Evolutionary conservation across 2,797 vertebrate genomes (phyloP).

Genomic region (Notoglanidium macrostoma): DNA sequence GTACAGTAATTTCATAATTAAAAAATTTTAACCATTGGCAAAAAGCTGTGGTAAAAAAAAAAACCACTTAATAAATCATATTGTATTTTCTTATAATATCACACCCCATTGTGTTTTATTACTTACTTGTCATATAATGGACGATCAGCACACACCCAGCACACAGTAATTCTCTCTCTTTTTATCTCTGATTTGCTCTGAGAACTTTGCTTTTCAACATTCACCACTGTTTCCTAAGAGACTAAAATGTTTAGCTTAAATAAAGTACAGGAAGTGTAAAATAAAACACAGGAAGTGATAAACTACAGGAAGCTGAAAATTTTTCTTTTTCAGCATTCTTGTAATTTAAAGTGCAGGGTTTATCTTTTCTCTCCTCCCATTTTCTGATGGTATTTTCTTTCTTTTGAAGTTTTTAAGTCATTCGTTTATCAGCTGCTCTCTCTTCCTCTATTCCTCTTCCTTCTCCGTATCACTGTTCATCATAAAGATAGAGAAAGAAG

Average conservation of each 20-base stretch:
- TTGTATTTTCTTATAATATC: not conserved
- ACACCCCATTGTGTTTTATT: not conserved
- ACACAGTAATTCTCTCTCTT: not conserved
- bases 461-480: not conserved
- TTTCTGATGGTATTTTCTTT: not conserved
- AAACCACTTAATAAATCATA: not conserved
- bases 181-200: not conserved
- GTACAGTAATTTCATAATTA: not conserved
- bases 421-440: not conserved
- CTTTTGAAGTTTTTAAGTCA: conserved; percentile 3
- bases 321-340: conserved; percentile 17
- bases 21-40: not conserved
- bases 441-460: not conserved
- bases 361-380: conserved; percentile 11
- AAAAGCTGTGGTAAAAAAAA: not conserved
- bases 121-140: not conserved
- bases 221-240: not conserved
- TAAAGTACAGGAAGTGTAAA: conserved; percentile 26
- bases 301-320: conserved; percentile 4
- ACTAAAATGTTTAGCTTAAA: conserved; percentile 17
- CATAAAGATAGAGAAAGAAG: not conserved
- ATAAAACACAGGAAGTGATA: conserved; percentile 31
- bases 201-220: not conserved
- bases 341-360: not conserved
- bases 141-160: not conserved